Base-by-base conservation (phyloP, 2,888 invertebrate species). In the Alitta virens region DNA sequence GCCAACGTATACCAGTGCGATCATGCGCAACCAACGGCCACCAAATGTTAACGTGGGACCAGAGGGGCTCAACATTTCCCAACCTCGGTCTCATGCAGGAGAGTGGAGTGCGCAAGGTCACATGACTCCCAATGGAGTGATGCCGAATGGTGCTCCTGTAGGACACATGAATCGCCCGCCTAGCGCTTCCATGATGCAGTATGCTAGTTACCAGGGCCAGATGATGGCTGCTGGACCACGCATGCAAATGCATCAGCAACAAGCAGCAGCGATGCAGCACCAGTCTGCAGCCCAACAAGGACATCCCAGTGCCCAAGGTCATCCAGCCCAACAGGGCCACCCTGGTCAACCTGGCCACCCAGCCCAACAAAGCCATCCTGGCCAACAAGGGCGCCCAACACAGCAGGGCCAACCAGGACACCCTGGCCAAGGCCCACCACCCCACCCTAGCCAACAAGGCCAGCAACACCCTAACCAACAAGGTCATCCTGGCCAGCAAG, bases 11-110 rank as follows among this genome's bases (percentile, higher is more conserved):
- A 78, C 78, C 40, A 79, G 78, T 71, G 73, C 78, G 64, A 73
- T 78, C 51, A 75, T 78, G 78, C 71, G 78, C 25, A 77, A 76
- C 60, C 87, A 87, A 73, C 85, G 87, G 76, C 85, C 86, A 68
- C 86, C 87, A 21, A 86, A 87, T 78, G 86, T 86, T n/a, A 85
- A 84, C 68, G 84, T 86, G 33, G 85, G 85, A 42, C 84, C 85
- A 5, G 86, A 85, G 63, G 84, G 85, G 42, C 76, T 86, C 54
- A 82, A 81, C 68, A 81, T 81, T 50, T 77, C 79, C 24, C 79
- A 80, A 64, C 75, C 76, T 14, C 85, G 86, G 57, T 66, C 38
- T 66, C 70, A 56, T 65, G 84, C 86, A 21, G 79, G 81, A 38
- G 86, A 85, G 40, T 85, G 85, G 82, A n/a, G n/a, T n/a, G n/a